phyloP scores from a whole-genome alignment of 2,113 vertebrate species.

The Alouatta palliata region DNA sequence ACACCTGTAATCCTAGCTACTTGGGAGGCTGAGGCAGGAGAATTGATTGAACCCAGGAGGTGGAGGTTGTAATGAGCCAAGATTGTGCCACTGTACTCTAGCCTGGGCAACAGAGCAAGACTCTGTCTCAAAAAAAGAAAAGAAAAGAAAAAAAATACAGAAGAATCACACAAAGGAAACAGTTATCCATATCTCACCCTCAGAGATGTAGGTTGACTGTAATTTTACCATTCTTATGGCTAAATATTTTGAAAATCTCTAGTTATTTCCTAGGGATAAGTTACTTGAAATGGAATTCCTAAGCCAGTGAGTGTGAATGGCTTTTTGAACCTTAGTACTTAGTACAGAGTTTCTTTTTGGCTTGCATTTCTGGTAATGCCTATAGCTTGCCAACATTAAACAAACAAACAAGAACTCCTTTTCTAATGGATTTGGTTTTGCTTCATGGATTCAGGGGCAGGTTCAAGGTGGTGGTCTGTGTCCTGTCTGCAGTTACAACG shows the following conservation, averaged over 20 bases:
- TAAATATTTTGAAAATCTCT: constrained; percentile 13
- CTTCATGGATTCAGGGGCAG: constrained; percentile 85
- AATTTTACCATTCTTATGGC: background rate
- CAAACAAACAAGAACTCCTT: background rate
- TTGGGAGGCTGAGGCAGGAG: too few relatives aligned
- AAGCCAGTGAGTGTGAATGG: background rate
- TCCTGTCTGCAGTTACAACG: constrained; percentile 94
- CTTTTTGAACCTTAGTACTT: background rate
- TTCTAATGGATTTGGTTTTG: constrained; percentile 51
- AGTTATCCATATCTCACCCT: background rate
- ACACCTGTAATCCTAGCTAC: too few relatives aligned
- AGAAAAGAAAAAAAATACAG: background rate
- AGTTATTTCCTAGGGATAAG: background rate
- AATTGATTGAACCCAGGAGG: too few relatives aligned
- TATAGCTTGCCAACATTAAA: background rate
- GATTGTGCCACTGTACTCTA: too few relatives aligned
- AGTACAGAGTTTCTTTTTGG: background rate
- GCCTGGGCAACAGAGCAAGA: too few relatives aligned
- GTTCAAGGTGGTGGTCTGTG: constrained; percentile 95
- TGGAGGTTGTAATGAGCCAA: too few relatives aligned
- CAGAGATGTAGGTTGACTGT: background rate
- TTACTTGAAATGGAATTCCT: background rate
- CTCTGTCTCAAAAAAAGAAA: too few relatives aligned
- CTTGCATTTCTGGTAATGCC: background rate
- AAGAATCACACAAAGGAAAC: background rate